Evolutionary conservation across 2,797 vertebrate genomes (phyloP), one percentile per base, ranked within the genome.

Genomic region (Coluber constrictor): DNA sequence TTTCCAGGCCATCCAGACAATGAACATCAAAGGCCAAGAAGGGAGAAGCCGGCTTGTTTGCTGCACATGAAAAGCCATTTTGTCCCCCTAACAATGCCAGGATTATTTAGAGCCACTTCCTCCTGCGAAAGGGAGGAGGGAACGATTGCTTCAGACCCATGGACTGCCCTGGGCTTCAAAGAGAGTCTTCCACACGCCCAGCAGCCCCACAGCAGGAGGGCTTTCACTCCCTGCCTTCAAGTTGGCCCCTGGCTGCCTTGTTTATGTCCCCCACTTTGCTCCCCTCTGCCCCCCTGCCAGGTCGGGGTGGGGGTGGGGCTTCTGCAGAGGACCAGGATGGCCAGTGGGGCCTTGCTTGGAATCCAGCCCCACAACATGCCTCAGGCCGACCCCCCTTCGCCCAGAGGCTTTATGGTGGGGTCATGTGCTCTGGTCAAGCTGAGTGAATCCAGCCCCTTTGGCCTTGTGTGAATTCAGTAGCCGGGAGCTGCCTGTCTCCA

Each of bases 1-100:
- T 94, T 90, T 83, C 93, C 61, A 83, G 86, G 86, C 89, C 55
- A 47, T 13, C 86, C 13, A 43, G 70, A 29, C 13, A 27, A 61
- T 83, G 5, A 56, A 70, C 29, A 55, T 55, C 59, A 43, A 55
- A 90, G 74, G 51, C 16, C 32, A 0, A 5, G 29, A n/a, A 5
- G 32, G 83, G 47, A 87, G 93, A 11, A 29, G 70, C 27, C 57
- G 55, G 88, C 56, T 7, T 16, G 1, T 59, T 8, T 47, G 87
- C 43, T 93, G 55, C 90, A 60, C 55, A 57, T 92, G 93, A 95
- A 93, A 90, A 89, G 79, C 56, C 29, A 3, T 11, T 70, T 87
- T 94, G 90, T 94, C 43, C 79, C 23, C 2, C 27, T 60, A 8
- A 88, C 63, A 74, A 91, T 93, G 20, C 43, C 2, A 25, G 79